These are phyloP conservation scores for Agelastica alni DNA, from an alignment of 2,888 invertebrate genomes.

Conservation along the genomic window DNA sequence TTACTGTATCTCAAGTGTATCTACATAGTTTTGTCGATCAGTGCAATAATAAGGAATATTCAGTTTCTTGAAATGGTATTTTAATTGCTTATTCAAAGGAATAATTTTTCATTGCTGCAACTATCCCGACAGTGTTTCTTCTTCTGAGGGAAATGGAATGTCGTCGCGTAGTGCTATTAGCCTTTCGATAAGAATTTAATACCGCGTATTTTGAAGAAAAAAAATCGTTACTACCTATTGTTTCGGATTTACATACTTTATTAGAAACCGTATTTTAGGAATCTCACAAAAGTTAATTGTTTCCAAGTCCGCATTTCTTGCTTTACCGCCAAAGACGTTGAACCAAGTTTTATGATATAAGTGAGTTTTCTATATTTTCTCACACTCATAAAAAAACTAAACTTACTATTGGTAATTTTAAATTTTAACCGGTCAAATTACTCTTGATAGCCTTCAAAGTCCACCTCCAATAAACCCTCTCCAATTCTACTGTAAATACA, in stretches of 20 bases:
- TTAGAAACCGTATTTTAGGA: constrained; percentile 41
- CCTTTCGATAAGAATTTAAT: constrained; percentile 19
- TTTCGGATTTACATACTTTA: constrained; percentile 42
- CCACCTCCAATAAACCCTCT: too few relatives aligned
- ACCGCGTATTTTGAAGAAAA: constrained; percentile 12
- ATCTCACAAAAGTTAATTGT: constrained; percentile 40
- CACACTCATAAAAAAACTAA: too few relatives aligned
- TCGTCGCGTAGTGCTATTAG: constrained; percentile 7
- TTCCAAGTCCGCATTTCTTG: constrained; percentile 24
- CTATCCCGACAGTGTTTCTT: constrained; percentile 1
- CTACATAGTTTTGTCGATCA: too few relatives aligned
- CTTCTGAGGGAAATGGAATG: constrained; percentile 13
- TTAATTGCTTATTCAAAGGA: background rate
- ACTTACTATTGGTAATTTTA: too few relatives aligned
- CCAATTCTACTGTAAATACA: too few relatives aligned
- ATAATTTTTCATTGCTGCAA: background rate
- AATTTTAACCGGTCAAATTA: too few relatives aligned
- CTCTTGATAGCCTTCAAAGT: too few relatives aligned
- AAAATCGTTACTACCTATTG: constrained; percentile 40
- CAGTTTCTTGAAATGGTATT: too few relatives aligned
- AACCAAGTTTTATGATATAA: too few relatives aligned
- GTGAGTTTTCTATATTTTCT: too few relatives aligned
- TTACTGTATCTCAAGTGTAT: too few relatives aligned
- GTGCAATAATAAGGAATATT: too few relatives aligned
- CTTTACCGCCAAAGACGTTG: constrained; percentile 16